Conservation (phyloP, 2,797 vertebrate genomes). For the Acrocephalus scirpaceus region DNA sequence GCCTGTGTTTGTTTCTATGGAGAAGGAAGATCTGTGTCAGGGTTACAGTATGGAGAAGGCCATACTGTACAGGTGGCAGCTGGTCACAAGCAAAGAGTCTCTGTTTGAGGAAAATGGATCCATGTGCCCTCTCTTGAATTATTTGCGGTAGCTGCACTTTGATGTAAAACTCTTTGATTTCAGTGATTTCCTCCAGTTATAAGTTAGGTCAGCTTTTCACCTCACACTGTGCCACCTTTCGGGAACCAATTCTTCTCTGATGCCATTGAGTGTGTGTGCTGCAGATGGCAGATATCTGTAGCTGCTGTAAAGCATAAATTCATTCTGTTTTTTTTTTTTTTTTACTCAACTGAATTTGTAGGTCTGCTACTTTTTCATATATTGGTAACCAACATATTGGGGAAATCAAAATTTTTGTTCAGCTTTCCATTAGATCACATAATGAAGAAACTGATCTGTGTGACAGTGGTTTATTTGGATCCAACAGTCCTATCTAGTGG, state of each 20-base stretch:
- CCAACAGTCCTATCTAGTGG: not conserved
- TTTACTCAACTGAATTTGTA: not conserved
- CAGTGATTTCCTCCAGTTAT: not conserved
- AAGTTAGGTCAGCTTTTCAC: not conserved
- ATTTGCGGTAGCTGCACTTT: not conserved
- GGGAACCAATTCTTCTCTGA: not conserved
- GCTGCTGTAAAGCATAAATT: not conserved
- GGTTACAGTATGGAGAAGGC: not conserved
- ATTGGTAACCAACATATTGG: not conserved
- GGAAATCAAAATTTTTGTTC: not conserved
- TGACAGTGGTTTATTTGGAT: not conserved
- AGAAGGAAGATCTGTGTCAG: not conserved
- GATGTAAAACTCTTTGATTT: not conserved
- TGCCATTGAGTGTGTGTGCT: fast-evolving
- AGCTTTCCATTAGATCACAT: not conserved
- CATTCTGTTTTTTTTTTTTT: not conserved
- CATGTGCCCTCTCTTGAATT: not conserved
- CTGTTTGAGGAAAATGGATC: not conserved
- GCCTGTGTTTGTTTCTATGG: fast-evolving
- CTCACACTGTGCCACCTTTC: not conserved
- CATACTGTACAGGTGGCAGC: not conserved
- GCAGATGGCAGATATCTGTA: not conserved
- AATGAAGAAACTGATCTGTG: not conserved
- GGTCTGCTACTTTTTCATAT: not conserved
- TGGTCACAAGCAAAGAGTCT: not conserved